Evolutionary conservation across 2,888 invertebrate species (phyloP).

Genomic region (Eutolmus rufibarbis): DNA sequence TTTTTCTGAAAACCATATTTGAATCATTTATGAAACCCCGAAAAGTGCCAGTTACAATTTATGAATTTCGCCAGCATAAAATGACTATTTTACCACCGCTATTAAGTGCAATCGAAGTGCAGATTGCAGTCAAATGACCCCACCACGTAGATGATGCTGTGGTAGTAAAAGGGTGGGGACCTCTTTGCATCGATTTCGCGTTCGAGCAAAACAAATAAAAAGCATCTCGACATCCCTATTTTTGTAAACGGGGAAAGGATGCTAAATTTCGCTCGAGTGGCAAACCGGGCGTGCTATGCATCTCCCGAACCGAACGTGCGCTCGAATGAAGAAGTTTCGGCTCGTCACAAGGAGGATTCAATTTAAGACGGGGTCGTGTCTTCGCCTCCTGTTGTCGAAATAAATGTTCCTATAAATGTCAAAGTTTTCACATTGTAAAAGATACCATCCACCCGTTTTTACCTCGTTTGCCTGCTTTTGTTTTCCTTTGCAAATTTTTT

Average conservation of each 20-base stretch:
- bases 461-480: background rate
- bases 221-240: background rate
- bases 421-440: slow-evolving; percentile 33
- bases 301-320: background rate
- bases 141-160: background rate
- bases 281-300: background rate
- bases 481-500: slow-evolving; percentile 20
- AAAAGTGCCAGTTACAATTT: background rate
- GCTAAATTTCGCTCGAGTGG: background rate
- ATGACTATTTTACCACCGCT: background rate
- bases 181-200: background rate
- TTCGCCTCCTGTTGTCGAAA: slow-evolving; percentile 25
- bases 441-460: slow-evolving; percentile 19
- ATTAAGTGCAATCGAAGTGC: background rate
- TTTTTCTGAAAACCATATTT: background rate
- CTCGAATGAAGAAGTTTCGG: background rate
- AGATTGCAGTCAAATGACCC: background rate
- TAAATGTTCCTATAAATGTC: slow-evolving; percentile 38
- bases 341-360: slow-evolving; percentile 12
- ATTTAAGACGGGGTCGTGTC: slow-evolving; percentile 27
- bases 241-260: background rate
- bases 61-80: background rate
- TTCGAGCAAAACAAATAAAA: background rate
- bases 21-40: background rate
- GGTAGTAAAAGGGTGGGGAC: background rate